Percentiles rank a stretch among this genome's conserved stretches.
Conservation (phyloP, 2,113 vertebrate species). For the Crotalus viridis region DNA sequence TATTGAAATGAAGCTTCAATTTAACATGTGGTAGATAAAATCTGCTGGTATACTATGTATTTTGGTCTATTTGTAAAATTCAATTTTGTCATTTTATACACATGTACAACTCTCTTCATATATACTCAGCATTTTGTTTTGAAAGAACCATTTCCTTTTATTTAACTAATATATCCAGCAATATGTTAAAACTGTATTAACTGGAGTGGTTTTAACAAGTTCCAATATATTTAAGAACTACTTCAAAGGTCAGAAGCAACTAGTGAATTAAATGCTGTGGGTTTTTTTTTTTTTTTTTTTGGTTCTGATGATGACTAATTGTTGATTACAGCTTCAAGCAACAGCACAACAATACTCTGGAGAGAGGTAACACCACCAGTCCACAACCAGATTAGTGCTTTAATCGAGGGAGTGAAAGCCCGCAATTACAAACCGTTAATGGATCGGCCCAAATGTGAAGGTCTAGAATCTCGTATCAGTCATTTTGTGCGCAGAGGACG, state of each 20-base stretch:
- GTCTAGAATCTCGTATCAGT: conserved; percentile 86
- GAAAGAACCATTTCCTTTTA: background rate
- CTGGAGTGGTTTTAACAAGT: background rate
- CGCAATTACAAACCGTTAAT: conserved; percentile 83
- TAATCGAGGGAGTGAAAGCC: conserved; percentile 85
- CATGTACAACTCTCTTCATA: background rate
- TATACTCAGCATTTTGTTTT: background rate
- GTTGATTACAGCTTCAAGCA: conserved; percentile 39
- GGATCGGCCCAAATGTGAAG: conserved; percentile 85
- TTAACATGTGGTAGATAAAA: background rate
- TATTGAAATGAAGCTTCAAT: background rate
- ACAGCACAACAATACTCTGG: conserved; percentile 40
- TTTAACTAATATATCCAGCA: background rate
- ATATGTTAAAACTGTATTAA: background rate
- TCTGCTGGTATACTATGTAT: background rate
- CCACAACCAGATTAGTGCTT: conserved; percentile 65
- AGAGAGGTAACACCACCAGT: conserved; percentile 49
- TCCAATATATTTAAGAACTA: background rate
- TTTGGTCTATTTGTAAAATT: background rate
- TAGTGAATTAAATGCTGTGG: background rate
- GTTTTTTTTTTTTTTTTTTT: background rate
- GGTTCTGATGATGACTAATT: background rate
- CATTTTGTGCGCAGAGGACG: conserved; percentile 87
- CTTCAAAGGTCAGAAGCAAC: background rate
- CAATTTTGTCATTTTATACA: background rate